Percentiles rank a stretch among this genome's conserved stretches.
Evolutionary conservation across 2,113 vertebrate species (phyloP).

Genomic region (Ageneiosus marmoratus): DNA sequence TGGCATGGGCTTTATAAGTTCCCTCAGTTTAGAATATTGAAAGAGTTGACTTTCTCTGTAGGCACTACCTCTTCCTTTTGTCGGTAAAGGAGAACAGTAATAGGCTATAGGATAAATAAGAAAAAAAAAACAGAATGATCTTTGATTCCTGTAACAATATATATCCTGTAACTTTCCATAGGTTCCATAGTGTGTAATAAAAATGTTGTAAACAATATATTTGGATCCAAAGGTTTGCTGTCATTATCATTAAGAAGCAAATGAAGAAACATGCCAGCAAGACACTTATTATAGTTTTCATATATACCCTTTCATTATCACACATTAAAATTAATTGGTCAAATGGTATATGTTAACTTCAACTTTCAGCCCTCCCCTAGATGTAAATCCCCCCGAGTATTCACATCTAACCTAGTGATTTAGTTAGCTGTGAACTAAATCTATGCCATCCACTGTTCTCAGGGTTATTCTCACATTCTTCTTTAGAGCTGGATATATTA

Average conservation of each 20-base stretch:
- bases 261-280: background rate
- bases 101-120: too few species aligned
- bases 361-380: too few species aligned
- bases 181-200: background rate
- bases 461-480: background rate
- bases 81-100: too few species aligned
- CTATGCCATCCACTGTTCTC: background rate
- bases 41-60: conserved; percentile 7
- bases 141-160: background rate
- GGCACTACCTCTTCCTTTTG: background rate
- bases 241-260: background rate
- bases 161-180: background rate
- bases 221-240: background rate
- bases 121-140: background rate
- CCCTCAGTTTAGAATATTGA: background rate
- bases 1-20: background rate
- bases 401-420: background rate
- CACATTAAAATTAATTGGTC: background rate
- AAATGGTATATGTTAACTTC: background rate
- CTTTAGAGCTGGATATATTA: background rate
- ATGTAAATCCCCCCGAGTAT: too few species aligned
- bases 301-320: background rate
- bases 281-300: background rate
- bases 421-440: background rate
- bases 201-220: background rate